Conservation (phyloP, 2,113 vertebrate genomes). For the Struthio camelus region DNA sequence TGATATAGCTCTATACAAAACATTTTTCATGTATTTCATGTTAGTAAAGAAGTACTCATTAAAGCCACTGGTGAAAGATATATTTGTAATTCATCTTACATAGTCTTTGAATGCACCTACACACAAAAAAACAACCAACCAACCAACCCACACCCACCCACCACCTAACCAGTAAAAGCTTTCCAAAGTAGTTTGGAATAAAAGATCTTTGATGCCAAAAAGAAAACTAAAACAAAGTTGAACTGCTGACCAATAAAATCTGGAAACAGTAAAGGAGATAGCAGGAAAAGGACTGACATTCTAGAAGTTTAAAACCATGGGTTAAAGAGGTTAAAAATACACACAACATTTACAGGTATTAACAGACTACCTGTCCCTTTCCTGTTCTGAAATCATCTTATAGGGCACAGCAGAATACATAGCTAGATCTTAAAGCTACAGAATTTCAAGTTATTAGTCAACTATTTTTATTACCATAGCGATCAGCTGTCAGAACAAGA, state of each 20-base stretch:
- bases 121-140: neutral
- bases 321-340: neutral
- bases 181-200: neutral
- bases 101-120: neutral
- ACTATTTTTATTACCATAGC: neutral
- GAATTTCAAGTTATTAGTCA: neutral
- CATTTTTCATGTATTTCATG: neutral
- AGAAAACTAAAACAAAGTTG: neutral
- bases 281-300: neutral
- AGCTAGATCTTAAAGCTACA: neutral
- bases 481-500: neutral
- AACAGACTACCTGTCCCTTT: neutral
- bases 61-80: neutral
- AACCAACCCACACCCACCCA: too few relatives aligned
- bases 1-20: neutral
- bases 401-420: neutral
- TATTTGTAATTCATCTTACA: neutral
- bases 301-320: neutral
- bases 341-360: neutral
- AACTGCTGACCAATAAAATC: neutral
- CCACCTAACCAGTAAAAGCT: neutral
- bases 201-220: neutral
- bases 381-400: neutral
- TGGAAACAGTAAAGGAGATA: neutral
- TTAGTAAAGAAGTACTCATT: neutral